Percentiles rank a stretch among this genome's conserved stretches.
phyloP scores from a whole-genome alignment of 2,888 invertebrate species.

The Meghimatium bilineatum region DNA sequence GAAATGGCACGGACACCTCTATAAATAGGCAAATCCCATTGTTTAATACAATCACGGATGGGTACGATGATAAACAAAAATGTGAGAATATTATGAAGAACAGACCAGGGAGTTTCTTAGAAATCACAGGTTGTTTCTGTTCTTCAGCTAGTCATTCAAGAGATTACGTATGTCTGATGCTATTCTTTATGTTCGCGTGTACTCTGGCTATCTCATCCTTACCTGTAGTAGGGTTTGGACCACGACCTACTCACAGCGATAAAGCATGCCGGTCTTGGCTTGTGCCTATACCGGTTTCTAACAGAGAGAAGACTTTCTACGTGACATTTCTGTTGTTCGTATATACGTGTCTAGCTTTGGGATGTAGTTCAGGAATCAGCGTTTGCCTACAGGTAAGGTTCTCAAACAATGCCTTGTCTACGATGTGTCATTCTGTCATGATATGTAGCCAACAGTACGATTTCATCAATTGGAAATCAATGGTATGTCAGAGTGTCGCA shows the following conservation, averaged over 20 bases:
- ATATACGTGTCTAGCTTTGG: conserved; percentile 56
- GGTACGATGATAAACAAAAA: neutral
- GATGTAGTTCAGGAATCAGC: conserved; percentile 38
- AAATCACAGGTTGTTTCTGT: neutral
- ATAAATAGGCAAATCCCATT: neutral
- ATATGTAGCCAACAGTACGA: no score
- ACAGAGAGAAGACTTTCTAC: conserved; percentile 58
- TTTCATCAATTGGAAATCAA: no score
- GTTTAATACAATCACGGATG: neutral
- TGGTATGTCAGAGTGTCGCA: no score
- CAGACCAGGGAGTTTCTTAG: neutral
- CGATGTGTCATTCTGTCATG: no score
- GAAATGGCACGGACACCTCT: neutral
- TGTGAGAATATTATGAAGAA: neutral
- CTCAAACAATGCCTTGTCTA: no score
- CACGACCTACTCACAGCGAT: conserved; percentile 52
- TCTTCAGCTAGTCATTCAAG: conserved; percentile 1
- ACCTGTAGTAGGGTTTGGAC: conserved; percentile 65
- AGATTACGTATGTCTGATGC: conserved; percentile 53
- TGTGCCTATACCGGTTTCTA: conserved; percentile 52
- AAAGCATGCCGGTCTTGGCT: conserved; percentile 65
- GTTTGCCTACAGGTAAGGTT: conserved; percentile 37
- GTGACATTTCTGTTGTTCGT: conserved; percentile 60
- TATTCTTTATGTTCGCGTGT: conserved; percentile 56
- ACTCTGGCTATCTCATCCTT: conserved; percentile 59